A percentile compares a stretch with the other conserved stretches of the same genome.
Conservation (phyloP, 2,113 vertebrate genomes). For the Colaptes auratus region DNA sequence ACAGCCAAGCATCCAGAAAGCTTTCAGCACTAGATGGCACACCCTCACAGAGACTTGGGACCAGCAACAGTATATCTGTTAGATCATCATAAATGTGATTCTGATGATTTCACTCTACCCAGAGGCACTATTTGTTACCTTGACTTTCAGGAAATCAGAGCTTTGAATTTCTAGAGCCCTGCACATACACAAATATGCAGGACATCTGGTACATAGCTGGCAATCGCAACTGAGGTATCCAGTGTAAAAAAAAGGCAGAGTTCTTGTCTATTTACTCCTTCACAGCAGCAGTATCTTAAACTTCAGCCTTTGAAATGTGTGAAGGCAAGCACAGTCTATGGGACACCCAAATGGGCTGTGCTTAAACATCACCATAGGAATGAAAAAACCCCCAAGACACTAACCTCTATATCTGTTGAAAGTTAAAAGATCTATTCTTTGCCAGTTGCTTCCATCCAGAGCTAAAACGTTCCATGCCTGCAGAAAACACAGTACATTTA, state of each 20-base stretch:
- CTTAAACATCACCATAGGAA: not conserved
- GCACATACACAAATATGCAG: not conserved
- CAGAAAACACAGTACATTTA: conserved; percentile 9
- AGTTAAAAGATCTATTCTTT: conserved; percentile 98
- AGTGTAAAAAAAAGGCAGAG: not conserved
- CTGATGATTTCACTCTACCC: not conserved
- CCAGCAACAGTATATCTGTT: not conserved
- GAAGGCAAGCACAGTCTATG: not conserved
- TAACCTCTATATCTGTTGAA: conserved; percentile 97
- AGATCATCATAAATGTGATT: accelerated
- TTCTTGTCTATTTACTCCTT: not conserved
- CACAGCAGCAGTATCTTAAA: not conserved
- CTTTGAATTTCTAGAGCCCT: not conserved
- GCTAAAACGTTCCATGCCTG: conserved; percentile 96
- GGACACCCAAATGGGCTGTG: not conserved
- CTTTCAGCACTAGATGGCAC: conserved; percentile 39
- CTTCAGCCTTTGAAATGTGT: not conserved
- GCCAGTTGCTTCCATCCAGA: conserved; percentile 97
- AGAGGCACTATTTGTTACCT: not conserved
- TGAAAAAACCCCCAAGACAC: not conserved
- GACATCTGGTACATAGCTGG: not conserved
- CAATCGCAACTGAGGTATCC: not conserved
- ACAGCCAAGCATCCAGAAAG: not conserved
- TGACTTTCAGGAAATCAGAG: not conserved
- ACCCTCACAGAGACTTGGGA: not conserved